Evolutionary conservation across 2,888 invertebrate species (phyloP).

Genomic region (Plebejus melissa): DNA sequence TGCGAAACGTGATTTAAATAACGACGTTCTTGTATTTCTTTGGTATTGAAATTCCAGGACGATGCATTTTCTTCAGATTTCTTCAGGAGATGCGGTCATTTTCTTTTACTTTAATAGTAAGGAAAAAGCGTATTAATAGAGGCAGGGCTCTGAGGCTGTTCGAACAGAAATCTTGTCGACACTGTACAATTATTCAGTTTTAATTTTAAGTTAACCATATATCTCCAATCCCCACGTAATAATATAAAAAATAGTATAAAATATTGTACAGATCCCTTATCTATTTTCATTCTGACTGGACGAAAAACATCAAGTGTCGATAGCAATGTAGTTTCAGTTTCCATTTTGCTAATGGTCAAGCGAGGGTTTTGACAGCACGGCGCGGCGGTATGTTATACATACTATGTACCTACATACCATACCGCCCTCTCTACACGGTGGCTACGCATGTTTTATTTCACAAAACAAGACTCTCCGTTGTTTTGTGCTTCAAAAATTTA

Average conservation of each 20-base stretch:
- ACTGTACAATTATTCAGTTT: not conserved
- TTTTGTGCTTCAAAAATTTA: not conserved
- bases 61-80: no score
- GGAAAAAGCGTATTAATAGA: no score
- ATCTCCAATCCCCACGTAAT: not conserved
- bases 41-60: no score
- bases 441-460: not conserved
- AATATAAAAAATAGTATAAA: not conserved
- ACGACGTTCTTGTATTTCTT: no score
- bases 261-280: not conserved
- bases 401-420: not conserved
- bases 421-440: not conserved
- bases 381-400: not conserved
- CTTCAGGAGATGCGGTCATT: no score
- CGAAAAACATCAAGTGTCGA: not conserved
- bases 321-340: conserved; percentile 2
- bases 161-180: no score
- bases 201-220: not conserved
- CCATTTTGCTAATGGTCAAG: conserved; percentile 2
- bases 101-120: no score
- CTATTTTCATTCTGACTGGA: not conserved
- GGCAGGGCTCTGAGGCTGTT: no score
- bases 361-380: conserved; percentile 7
- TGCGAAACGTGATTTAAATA: not conserved
- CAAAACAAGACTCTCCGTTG: not conserved